Evolutionary conservation across 2,113 vertebrate genomes (phyloP), one percentile per base, ranked within the genome.

Genomic region (Brachypteracias leptosomus): DNA sequence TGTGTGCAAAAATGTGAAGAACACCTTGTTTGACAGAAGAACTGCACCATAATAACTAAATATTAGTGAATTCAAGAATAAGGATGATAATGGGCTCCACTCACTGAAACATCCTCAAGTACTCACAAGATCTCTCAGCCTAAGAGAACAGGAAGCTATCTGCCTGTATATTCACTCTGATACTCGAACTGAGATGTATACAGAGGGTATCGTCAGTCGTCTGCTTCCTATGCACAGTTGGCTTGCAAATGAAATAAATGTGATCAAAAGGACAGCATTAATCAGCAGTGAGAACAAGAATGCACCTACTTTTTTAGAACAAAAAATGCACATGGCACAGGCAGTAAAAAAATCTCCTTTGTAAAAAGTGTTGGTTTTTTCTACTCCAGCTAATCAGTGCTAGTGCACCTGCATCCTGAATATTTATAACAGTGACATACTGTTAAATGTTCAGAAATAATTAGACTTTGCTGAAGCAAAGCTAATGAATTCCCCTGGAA

Each of bases 401-500:
- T 80, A 91, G 28, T 57, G 59, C 95, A 93, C 91, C 95, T 91
- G 86, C 70, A 86, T 73, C 62, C 57, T 94, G 90, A 90, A 90
- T 90, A 95, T 87, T 92, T 90, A 90, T 91, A 49, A 73, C 29
- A 55, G 19, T 66, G 70, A 75, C 58, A 82, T 89, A 90, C 74
- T 95, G 40, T 36, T 85, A 85, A 79, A 85, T 31, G 77, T 46
- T 93, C 82, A 90, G 72, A 91, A 93, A 93, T 93, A 93, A 95
- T 85, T 89, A 88, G 67, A 85, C 85, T 91, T 89, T 62, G 40
- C 91, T 88, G 89, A 94, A 96, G 90, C 72, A 89, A 91, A 93
- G 88, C 88, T 94, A 96, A 95, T 84, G 61, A 95, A 96, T 93
- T 92, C 83, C 92, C 68, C 29, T 80, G 88, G 22, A 95, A 93